Evolutionary conservation across 2,113 vertebrate genomes (phyloP), one percentile per base, ranked within the genome.

Genomic region (Limanda limanda): DNA sequence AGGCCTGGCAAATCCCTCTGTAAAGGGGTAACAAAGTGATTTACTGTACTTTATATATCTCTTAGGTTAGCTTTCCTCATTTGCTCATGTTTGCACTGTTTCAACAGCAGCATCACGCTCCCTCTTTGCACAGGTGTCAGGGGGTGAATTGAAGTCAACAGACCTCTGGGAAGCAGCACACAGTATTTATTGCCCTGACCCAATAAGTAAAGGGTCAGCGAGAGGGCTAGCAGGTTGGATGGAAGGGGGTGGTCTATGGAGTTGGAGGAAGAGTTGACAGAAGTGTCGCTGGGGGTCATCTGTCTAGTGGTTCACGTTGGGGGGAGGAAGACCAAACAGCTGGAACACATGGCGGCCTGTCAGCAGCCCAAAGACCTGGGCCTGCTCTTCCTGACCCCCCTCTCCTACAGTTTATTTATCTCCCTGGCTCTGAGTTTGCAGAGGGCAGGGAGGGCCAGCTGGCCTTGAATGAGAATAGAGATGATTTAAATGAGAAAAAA

Each of bases 71-170:
- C 60, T 69, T 61, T 62, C 69, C 76, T 75, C 23, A 78, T 86
- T 78, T 82, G 66, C 61, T 75, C 55, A 55, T 73, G 62, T 80
- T 63, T 51, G 24, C 3, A 18, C 71, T 76, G 64, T 76, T 84
- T 76, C 67, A 82, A 78, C 74, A 75, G 76, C 68, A 62, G 69
- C 66, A 76, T 58, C 25, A 1, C 1, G 25, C 48, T 66, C 40
- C 6, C 78, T 83, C 88, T 92, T 89, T 92, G 87, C 84, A 86
- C 89, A 92, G 92, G 84, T 92, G 90, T 89, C 5, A 11, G 76
- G 68, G 74, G 79, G 63, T 88, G 76, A 84, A 76, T 80, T 69
- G 79, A 69, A 82, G 87, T 88, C 87, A 87, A 71, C 63, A 31
- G 21, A 71, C 60, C 84, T 88, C 69, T 63, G 65, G 64, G 85